These are phyloP conservation scores for Ecdyonurus torrentis DNA, from an alignment of 2,888 invertebrate genomes.

Conservation along the genomic window DNA sequence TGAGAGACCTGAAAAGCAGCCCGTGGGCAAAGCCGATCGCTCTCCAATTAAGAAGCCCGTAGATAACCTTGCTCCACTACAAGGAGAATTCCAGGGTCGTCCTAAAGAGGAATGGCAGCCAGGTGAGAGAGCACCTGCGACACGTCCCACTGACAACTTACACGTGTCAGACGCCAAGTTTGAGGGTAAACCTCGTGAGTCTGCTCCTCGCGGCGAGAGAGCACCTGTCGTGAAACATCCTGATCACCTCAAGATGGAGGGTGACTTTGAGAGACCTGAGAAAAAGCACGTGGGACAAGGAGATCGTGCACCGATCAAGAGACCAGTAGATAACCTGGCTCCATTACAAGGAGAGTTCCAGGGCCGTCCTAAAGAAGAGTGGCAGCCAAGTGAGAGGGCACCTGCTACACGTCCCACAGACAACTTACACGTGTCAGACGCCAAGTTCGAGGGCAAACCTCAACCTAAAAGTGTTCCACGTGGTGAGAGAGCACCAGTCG, in stretches of 20 bases:
- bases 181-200: constrained; percentile 18
- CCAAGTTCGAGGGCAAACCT: too few species aligned
- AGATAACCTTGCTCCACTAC: constrained; percentile 30
- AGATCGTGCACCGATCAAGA: constrained; percentile 22
- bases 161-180: constrained; percentile 33
- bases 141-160: constrained; percentile 31
- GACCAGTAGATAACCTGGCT: constrained; percentile 18
- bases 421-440: too few species aligned
- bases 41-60: constrained; percentile 23
- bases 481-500: constrained; percentile 42
- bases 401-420: neutral
- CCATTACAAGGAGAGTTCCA: constrained; percentile 30
- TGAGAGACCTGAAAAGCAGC: constrained; percentile 20
- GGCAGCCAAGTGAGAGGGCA: too few species aligned
- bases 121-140: constrained; percentile 24
- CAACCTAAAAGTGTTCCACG: too few species aligned
- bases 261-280: constrained; percentile 20
- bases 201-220: constrained; percentile 24
- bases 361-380: constrained; percentile 33
- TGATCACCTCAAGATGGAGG: constrained; percentile 31
- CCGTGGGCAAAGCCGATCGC: neutral
- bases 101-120: constrained; percentile 23
- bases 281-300: constrained; percentile 13
- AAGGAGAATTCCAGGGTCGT: constrained; percentile 37
- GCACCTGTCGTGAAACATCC: constrained; percentile 17